Evolutionary conservation across 30 jellyfish, hydroid and myxozoan species (phyloP), one percentile per base, ranked within the genome.

Genomic region (Chrysaora quinquecirrha): DNA sequence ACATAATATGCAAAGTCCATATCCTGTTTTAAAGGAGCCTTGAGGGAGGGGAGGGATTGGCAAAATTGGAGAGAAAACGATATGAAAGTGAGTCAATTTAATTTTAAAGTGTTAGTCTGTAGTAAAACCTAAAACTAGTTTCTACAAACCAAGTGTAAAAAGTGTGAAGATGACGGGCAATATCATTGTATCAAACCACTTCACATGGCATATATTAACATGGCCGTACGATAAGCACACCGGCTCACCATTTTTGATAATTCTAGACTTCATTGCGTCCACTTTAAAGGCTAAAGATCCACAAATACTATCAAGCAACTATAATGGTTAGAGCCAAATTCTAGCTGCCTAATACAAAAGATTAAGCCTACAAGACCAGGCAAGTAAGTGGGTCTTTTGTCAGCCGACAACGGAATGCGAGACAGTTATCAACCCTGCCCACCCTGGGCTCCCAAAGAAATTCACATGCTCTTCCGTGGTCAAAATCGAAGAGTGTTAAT

Each of bases 1-100:
- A 43, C 58, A 43, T 43, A 43, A 43, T 43, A 43, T 43, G 58
- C 58, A 43, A 43, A 43, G 9, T 43, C 16, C 58, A 43, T 43
- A 43, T 43, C 16, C 58, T 43, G 16, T 6, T 43, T 43, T 43
- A 43, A 16, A 43, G 9, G 58, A 43, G 16, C 58, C 58, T 43
- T 43, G 58, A 43, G 58, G 58, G 58, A 43, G 58, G 58, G 58
- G 58, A 43, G 58, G 58, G 58, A 43, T 43, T 43, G 58, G 58
- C 58, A 43, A 43, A n/a, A 43, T 43, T 43, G 58, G 58, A 43
- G 58, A 43, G 16, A 43, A 43, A 43, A 43, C 9, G 58, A 43
- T 43, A 43, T 6, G 16, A 43, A 43, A 43, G 58, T 43, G 58
- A 43, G 58, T 43, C 58, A 43, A 43, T 43, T 43, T 43, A 43